Conservation (phyloP, 2,888 invertebrate genomes). For the Bembecia ichneumoniformis region DNA sequence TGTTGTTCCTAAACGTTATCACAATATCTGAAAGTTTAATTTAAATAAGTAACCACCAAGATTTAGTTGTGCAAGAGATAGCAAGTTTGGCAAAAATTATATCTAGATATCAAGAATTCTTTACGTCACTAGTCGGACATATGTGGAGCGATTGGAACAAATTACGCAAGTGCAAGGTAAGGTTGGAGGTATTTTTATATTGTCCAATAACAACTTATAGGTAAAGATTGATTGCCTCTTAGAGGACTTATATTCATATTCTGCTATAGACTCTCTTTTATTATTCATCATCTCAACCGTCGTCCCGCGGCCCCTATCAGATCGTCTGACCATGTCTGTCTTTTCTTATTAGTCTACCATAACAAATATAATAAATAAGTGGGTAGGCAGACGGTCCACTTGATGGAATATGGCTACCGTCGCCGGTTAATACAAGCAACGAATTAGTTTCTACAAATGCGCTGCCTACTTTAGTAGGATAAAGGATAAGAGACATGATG, state of each 20-base stretch:
- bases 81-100: background rate
- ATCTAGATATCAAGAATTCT: constrained; percentile 1
- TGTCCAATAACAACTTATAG: background rate
- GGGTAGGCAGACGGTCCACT: too few relatives aligned
- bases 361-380: too few relatives aligned
- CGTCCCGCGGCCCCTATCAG: too few relatives aligned
- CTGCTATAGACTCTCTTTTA: too few relatives aligned
- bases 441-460: too few relatives aligned
- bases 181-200: background rate
- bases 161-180: constrained; percentile 18
- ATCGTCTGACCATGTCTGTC: too few relatives aligned
- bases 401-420: too few relatives aligned
- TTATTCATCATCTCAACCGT: too few relatives aligned
- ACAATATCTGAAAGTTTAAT: background rate
- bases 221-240: background rate
- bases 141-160: constrained; percentile 15
- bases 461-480: too few relatives aligned
- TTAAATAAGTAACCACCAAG: background rate
- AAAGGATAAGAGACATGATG: too few relatives aligned
- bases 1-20: background rate
- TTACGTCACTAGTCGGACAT: constrained; percentile 12
- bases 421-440: too few relatives aligned
- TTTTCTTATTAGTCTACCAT: too few relatives aligned
- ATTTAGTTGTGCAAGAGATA: background rate
- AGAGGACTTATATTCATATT: background rate